Conservation (phyloP, 2,113 vertebrate genomes). For the Lipophrys pholis region DNA sequence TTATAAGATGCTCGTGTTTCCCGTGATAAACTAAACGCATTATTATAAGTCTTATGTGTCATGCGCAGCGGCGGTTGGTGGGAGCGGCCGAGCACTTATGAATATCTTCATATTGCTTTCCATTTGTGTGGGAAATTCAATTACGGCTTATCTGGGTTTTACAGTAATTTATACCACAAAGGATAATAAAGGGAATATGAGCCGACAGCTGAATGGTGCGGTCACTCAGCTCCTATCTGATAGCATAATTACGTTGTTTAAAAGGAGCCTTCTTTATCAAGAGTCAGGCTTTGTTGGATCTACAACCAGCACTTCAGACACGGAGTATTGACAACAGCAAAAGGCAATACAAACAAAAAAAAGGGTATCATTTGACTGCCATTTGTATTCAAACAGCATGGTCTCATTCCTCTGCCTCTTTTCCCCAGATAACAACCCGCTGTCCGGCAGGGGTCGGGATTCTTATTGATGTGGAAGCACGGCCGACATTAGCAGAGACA, state of each 20-base stretch:
- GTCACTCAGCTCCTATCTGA: conserved; percentile 61
- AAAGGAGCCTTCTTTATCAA: conserved; percentile 19
- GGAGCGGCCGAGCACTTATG: conserved; percentile 49
- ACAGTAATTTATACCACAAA: conserved; percentile 65
- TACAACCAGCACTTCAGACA: conserved; percentile 1
- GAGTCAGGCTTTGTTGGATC: conserved; percentile 25
- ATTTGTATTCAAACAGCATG: conserved; percentile 41
- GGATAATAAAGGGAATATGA: conserved; percentile 56
- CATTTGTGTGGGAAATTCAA: conserved; percentile 67
- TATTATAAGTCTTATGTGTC: conserved; percentile 25
- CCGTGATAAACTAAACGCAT: conserved; percentile 24
- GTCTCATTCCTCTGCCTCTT: conserved; percentile 19
- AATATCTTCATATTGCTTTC: conserved; percentile 60
- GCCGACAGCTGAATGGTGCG: conserved; percentile 44
- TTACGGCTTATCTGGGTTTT: conserved; percentile 72
- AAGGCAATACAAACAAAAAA: conserved; percentile 22
- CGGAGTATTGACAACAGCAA: not conserved
- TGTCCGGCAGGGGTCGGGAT: conserved; percentile 14
- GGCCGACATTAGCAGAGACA: conserved; percentile 47
- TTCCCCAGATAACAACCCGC: conserved; percentile 24
- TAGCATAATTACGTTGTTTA: conserved; percentile 48
- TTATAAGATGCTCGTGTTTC: not conserved
- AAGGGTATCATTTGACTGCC: not conserved
- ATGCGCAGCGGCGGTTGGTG: not conserved
- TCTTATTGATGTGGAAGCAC: conserved; percentile 28